A percentile compares a stretch with the other conserved stretches of the same genome.
Evolutionary conservation across 23 tunicate species (phyloP).

Genomic region (Oikopleura albicans): DNA sequence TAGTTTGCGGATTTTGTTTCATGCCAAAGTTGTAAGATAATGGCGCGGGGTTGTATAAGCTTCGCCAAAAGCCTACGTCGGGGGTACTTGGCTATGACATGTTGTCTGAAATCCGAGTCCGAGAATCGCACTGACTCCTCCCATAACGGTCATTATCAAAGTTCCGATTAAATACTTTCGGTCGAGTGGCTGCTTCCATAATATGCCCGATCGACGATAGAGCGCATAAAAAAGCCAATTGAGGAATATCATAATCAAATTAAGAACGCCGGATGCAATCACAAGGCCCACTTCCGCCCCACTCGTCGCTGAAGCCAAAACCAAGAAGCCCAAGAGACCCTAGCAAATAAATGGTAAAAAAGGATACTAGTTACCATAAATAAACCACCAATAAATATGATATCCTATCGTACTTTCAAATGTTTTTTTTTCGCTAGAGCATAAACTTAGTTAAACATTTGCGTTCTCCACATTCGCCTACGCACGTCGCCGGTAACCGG

Average conservation of each 20-base stretch:
- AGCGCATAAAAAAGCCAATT: not conserved
- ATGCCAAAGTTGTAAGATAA: too few species aligned
- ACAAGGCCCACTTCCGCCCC: not conserved
- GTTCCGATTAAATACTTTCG: not conserved
- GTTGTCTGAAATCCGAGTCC: conserved; percentile 18
- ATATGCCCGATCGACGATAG: too few species aligned
- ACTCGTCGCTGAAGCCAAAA: not conserved
- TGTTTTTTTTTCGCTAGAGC: too few species aligned
- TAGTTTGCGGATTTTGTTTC: too few species aligned
- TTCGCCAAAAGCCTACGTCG: not conserved
- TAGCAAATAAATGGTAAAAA: too few species aligned
- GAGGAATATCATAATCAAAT: not conserved
- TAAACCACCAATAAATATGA: too few species aligned
- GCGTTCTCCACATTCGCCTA: too few species aligned
- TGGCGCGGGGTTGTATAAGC: too few species aligned
- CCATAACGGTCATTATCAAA: conserved; percentile 41
- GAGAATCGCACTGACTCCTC: conserved; percentile 57
- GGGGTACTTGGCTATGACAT: not conserved
- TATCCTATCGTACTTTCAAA: too few species aligned
- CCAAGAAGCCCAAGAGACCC: not conserved
- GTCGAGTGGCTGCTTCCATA: not conserved
- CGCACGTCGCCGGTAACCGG: too few species aligned
- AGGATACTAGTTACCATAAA: too few species aligned
- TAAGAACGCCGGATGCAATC: not conserved
- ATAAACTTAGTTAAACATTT: too few species aligned